Base-by-base conservation (phyloP, 2,113 vertebrate species). In the Tonatia bakeri region DNA sequence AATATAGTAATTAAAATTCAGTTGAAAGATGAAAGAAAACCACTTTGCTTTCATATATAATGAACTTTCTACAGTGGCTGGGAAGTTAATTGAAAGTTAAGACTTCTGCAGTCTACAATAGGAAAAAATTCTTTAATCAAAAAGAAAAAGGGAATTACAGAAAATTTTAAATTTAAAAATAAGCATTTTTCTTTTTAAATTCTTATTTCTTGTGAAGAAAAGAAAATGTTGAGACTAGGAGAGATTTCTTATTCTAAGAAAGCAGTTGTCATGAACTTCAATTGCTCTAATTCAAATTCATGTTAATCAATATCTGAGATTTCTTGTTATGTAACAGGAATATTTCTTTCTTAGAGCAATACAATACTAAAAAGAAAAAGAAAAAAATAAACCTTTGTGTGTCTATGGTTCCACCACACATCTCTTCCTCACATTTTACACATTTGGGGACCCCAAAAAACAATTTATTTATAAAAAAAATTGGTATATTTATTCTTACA, bases 21-120 rank as follows among this genome's bases (percentile, higher is more conserved):
- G 79, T 50, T 89, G 75, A 96, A 94, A 90, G 43, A 81, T 88
- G 33, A 96, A 96, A 95, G 50, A 52, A 94, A 95, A 87, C 85
- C 85, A 91, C 64, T 86, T 90, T 43, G 22, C 67, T 94, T 94
- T 96, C 85, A 90, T 92, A 70, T 86, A 28, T 79, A 95, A 86
- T 54, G 31, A 80, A 87, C 36, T 90, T 92, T 54, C 56, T 64
- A 59, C 47, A 28, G 43, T 95, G 43, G 15, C 72, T 90, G 38
- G 43, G 16, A 50, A 91, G 50, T 84, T 95, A 90, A 95, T 92
- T 97, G 33, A 83, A 87, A 96, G 50, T 65, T 83, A 84, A 67
- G 80, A 92, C 50, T 81, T 86, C 47, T 43, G 85, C 28, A 72
- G 59, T 87, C 61, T 79, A 80, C 16, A 92, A 10, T 20, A 59